Conservation (phyloP, 2,797 vertebrate genomes). For the Melanotaenia trifasciata region DNA sequence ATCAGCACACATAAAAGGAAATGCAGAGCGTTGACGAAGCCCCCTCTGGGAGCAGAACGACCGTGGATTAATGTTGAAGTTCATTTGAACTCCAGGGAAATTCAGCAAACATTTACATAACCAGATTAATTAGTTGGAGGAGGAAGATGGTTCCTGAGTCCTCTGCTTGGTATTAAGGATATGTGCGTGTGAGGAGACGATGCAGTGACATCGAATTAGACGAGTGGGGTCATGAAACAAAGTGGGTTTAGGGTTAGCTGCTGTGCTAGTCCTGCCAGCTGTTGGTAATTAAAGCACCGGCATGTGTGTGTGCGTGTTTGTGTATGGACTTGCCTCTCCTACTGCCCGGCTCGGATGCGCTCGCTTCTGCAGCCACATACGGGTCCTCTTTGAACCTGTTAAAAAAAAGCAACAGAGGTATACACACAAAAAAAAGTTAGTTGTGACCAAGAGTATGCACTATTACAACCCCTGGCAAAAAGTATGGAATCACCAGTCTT, state of each 20-base stretch:
- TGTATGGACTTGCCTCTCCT: conserved; percentile 78
- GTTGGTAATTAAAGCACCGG: conserved; percentile 31
- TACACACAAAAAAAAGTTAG: conserved; percentile 14
- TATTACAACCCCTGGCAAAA: too few relatives aligned
- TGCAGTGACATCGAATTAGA: conserved; percentile 13
- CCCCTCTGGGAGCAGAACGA: background rate
- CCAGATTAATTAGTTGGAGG: conserved; percentile 49
- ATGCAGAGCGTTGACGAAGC: background rate
- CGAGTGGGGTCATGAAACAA: conserved; percentile 1
- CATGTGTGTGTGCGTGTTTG: conserved; percentile 10
- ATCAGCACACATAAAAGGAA: background rate
- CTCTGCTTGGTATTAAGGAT: background rate
- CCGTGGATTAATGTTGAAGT: conserved; percentile 10
- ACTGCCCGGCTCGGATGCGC: conserved; percentile 68
- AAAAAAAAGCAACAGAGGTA: conserved; percentile 61
- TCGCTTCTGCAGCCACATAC: conserved; percentile 67
- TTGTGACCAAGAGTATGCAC: too few relatives aligned
- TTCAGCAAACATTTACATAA: conserved; percentile 58
- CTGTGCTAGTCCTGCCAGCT: conserved; percentile 7
- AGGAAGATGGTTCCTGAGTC: background rate
- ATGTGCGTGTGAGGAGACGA: conserved; percentile 1
- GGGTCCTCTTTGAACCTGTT: conserved; percentile 87
- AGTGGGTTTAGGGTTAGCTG: background rate
- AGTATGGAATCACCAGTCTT: too few relatives aligned
- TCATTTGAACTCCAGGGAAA: conserved; percentile 58